Evolutionary conservation across 2,113 vertebrate species (phyloP), one percentile per base, ranked within the genome.

Genomic region (Oryzias melastigma): DNA sequence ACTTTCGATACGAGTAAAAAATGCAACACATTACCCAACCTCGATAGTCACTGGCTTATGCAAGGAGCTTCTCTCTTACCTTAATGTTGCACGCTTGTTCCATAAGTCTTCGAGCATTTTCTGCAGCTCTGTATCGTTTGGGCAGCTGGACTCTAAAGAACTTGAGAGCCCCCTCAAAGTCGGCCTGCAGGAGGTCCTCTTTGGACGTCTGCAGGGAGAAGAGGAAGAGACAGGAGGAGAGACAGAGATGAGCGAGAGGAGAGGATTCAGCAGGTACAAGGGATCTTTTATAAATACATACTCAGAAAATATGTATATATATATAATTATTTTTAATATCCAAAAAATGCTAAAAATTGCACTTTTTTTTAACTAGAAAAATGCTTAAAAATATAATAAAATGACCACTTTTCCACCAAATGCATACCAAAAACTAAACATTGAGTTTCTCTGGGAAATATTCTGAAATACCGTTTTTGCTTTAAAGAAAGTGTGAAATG

Each of bases 61-160:
- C 4, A 18, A 10, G 19, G 46, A 43, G 27, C 8, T 35, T 12
- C 80, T n/a, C 10, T 50, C 57, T 85, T 92, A 99, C 97, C 93
- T 99, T 99, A 45, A 99, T 97, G 84, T 95, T 98, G 88, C 97
- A 99, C 70, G 97, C 97, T 72, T 98, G 97, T 74, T 98, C 96
- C 97, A 99, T 98, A 51, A 99, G 88, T 64, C 95, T 92, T 56
- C 96, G 92, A 19, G 97, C 97, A 64, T 98, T 98, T 86, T 99
- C 97, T 27, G 97, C 97, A 5, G 97, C 95, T 74, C 97, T 91
- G 91, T 99, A 99, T 58, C 97, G 94, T 83, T 99, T 99, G 24
- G 97, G 97, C 65, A 99, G 91, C 86, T 98, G 97, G 48, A 99
- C 97, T 75, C 97, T 92, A 87, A 99, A 99, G 90, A 99, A 99